Evolutionary conservation across 2,113 vertebrate genomes (phyloP), one percentile per base, ranked within the genome.

Genomic region (Paraplagusia blochii): DNA sequence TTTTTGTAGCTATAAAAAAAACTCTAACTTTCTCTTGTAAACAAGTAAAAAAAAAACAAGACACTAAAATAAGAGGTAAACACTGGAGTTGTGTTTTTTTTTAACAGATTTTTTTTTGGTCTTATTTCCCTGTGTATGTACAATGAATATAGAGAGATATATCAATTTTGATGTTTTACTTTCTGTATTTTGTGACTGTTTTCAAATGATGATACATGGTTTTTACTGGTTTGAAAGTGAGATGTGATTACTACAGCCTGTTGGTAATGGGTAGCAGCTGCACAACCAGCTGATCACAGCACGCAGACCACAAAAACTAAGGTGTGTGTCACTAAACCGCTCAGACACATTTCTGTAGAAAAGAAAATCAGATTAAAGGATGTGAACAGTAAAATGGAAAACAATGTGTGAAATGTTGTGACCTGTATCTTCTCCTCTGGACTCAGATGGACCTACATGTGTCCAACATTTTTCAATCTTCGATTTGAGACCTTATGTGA

Each of bases 81-180:
- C 91, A 92, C 91, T 92, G 91, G 91, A 92, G 79, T 84, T 77
- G 67, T 80, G 76, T 81, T 77, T 56, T 46, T 44, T 81, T 77
- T 51, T 53, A 78, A 82, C 63, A 79, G 57, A 77, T 60, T 34
- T 51, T 48, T 34, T 51, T 48, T 11, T 51, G 8, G 74, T 79
- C 44, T 80, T 66, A 61, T 70, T 79, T 76, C 72, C 66, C 74
- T 73, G 66, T 85, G 78, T 66, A 78, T 79, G 77, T 82, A 82
- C 83, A 60, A 78, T 63, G 62, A 84, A 79, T 72, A 67, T 76
- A 79, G 83, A 84, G 67, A 81, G 65, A 72, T 78, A 66, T 85
- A 77, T 85, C 71, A 55, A 52, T 82, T 82, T 57, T 61, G 42
- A 72, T 74, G 51, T 71, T 72, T 65, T 59, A 53, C 69, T 56